A percentile compares a stretch with the other conserved stretches of the same genome.
phyloP scores from a whole-genome alignment of 2,113 vertebrate species.

The Myodes glareolus region DNA sequence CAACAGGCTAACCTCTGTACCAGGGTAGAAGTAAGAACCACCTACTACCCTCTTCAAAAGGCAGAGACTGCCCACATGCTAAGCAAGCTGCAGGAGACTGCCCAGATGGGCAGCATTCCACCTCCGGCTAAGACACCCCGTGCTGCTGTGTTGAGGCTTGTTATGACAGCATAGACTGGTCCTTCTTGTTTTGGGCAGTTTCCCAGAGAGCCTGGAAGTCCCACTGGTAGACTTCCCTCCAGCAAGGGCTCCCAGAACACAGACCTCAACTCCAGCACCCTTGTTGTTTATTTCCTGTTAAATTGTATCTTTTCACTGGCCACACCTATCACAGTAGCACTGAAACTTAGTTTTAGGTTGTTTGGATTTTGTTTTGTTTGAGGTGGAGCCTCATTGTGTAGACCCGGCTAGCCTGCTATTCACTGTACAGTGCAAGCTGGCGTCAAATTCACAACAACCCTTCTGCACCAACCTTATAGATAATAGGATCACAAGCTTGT shows the following conservation, averaged over 20 bases:
- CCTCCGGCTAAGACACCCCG: neutral
- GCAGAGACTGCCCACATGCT: neutral
- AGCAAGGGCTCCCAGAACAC: neutral
- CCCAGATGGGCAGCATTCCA: conserved; percentile 51
- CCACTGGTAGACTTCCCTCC: neutral
- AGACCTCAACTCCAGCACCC: neutral
- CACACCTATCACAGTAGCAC: neutral
- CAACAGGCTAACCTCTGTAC: neutral
- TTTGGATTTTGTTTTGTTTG: neutral
- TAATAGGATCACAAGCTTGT: neutral
- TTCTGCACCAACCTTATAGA: neutral
- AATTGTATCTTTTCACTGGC: neutral
- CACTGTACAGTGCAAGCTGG: neutral
- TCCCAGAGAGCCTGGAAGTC: conserved; percentile 45
- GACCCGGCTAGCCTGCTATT: neutral
- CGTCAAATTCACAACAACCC: neutral
- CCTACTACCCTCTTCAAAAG: neutral
- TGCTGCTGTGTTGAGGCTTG: conserved; percentile 67
- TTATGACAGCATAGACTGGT: conserved; percentile 58
- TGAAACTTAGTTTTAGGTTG: neutral
- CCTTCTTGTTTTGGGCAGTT: conserved; percentile 67
- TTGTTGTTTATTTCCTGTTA: neutral
- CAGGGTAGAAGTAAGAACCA: neutral
- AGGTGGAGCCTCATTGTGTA: neutral
- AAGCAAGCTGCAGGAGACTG: neutral